Base-by-base conservation (phyloP, 2,888 invertebrate species). In the Philereme vetulata region DNA sequence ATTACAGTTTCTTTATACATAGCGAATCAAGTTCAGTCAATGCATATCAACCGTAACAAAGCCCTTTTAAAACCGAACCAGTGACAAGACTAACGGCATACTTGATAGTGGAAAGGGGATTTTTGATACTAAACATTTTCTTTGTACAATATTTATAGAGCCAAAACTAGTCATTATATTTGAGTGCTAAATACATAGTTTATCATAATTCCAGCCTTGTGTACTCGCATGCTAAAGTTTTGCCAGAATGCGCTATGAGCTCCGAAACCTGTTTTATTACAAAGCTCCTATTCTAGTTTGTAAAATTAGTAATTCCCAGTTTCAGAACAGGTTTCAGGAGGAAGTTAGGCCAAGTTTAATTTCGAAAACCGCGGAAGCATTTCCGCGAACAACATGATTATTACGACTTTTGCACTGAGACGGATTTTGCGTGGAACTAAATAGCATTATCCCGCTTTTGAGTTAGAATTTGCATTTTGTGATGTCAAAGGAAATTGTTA, bases 311-410 rank as follows among this genome's bases (percentile, higher is more conserved):
- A 62, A 59, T 62, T 62, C 58, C 52, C 53, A 60, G 60, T 60
- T 59, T 63, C 56, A 21, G 42, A 53, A 50, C 67, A 66, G 67
- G 67, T 70, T 61, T 54, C 60, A 68, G 60, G 57, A 51, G 48
- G 40, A 52, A 65, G 59, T 51, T 51, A 55, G 52, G 53, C 62
- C 62, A 63, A 71, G 67, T 71, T 73, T 69, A 75, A 74, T 72
- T 70, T 70, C 43, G 51, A 68, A 75, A 68, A 65, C 62, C 62
- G 59, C 46, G 52, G 49, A 56, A 52, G 62, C 49, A 43, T 56
- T 44, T 53, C 54, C 32, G 9, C 47, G 47, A 47, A 58, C 51
- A 56, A 54, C 54, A 62, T 11, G 43, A 51, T 51, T 62, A 62
- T 52, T 62, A 51, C 51, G 54, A 51, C 62, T 61, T 56, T 49